Evolutionary conservation across 1,140 invertebrate species (phyloP).

Genomic region (Drosophila tani): DNA sequence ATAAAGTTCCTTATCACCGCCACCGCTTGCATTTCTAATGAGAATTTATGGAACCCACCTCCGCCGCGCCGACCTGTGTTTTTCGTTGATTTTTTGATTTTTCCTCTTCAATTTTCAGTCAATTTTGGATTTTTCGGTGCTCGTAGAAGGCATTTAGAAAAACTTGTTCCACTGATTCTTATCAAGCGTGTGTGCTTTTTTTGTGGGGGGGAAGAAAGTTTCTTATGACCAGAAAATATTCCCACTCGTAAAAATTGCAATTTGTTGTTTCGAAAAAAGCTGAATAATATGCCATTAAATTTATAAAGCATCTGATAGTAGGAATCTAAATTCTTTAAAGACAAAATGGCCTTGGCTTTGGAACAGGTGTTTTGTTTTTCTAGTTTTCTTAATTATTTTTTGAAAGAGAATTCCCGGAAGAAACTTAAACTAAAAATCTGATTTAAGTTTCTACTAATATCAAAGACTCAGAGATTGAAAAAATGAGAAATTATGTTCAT

Average conservation of each 20-base stretch:
- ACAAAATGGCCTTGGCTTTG: not conserved
- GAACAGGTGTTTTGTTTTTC: not conserved
- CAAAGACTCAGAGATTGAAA: no score
- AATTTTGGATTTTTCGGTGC: constrained; percentile 14
- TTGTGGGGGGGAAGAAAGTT: constrained; percentile 15
- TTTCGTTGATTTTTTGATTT: constrained; percentile 14
- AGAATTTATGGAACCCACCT: constrained; percentile 48
- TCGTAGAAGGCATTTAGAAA: constrained; percentile 17
- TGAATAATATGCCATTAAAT: constrained; percentile 19
- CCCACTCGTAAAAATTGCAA: constrained; percentile 53
- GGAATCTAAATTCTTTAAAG: not conserved
- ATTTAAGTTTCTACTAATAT: no score
- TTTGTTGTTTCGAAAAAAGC: constrained; percentile 31
- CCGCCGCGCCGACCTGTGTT: not conserved
- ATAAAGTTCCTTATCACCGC: constrained; percentile 40
- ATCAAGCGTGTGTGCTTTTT: not conserved
- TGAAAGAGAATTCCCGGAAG: not conserved
- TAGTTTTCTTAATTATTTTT: not conserved
- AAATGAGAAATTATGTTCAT: no score
- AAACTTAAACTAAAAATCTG: no score
- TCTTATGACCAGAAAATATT: constrained; percentile 7
- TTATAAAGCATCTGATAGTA: constrained; percentile 13
- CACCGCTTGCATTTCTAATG: constrained; percentile 38
- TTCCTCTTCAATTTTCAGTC: constrained; percentile 9
- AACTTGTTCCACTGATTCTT: constrained; percentile 33